Evolutionary conservation across 2,113 vertebrate genomes (phyloP), one percentile per base, ranked within the genome.

Genomic region (Hystrix brachyura): DNA sequence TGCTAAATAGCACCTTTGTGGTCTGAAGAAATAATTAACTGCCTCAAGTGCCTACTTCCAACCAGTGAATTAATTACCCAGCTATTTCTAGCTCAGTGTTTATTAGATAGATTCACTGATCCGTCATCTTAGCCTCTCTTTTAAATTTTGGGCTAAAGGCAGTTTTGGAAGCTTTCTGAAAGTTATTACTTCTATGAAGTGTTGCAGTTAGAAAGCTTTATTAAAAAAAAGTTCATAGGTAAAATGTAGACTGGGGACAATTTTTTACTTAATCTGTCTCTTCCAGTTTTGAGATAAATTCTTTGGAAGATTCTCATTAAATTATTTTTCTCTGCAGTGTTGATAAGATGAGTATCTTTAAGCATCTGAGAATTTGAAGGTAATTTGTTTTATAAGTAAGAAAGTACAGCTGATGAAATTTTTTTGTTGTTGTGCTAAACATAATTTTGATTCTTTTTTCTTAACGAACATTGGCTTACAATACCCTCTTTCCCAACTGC

Each of bases 1-100:
- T 89, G 89, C 79, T 93, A 90, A 93, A 80, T 87, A 48, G 67
- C 65, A 92, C 95, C 81, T 97, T 82, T 79, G 85, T 95, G 94
- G 43, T 93, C 80, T 87, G 76, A 87, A 91, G 93, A 92, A 96
- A 87, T 93, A 96, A 95, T 96, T 88, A 97, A 87, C 91, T 85
- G 69, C 64, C 93, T 89, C 67, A 29, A 91, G 79, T 92, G 90
- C 80, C 83, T 90, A 60, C 57, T 98, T 96, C 60, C 29, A 84
- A 51, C 65, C n/a, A 90, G 48, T 23, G 69, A 90, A 93, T 97
- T 96, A 97, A 97, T 92, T 94, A 90, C 46, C 48, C 34, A 32
- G 83, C 83, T 93, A 65, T 95, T 94, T 97, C 72, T 81, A 95
- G 86, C 76, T 43, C 89, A 29, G 38, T 91, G 97, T 95, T 89